Conservation (phyloP, 2,113 vertebrate genomes). For the Ceratotherium simum region DNA sequence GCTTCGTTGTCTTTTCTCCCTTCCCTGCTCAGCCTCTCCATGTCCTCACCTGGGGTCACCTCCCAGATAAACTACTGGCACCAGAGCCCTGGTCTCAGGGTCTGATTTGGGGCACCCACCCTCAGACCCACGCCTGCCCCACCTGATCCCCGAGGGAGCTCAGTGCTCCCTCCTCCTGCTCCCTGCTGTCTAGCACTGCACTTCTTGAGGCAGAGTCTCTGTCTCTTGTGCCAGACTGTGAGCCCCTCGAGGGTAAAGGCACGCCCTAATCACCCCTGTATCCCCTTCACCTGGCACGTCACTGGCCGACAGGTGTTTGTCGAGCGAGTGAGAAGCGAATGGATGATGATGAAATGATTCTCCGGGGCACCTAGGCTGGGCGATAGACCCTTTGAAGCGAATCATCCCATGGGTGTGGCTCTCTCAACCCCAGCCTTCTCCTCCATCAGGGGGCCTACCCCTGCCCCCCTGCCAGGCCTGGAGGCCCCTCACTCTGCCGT, state of each 20-base stretch:
- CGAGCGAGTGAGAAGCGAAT: not conserved
- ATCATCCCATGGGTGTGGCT: not conserved
- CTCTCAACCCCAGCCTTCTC: not conserved
- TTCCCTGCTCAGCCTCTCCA: not conserved
- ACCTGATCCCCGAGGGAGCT: not conserved
- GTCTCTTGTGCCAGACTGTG: not conserved
- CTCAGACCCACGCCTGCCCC: not conserved
- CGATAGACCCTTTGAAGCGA: not conserved
- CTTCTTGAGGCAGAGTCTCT: not conserved
- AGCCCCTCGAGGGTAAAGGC: not conserved
- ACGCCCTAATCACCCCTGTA: not conserved
- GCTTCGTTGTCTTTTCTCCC: accelerated
- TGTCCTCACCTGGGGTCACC: not conserved
- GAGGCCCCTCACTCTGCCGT: not conserved
- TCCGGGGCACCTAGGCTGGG: not conserved
- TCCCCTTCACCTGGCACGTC: not conserved
- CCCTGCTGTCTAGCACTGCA: not conserved
- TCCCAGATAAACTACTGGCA: not conserved
- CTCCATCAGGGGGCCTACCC: accelerated
- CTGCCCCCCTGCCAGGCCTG: not conserved
- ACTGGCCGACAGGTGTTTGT: not conserved
- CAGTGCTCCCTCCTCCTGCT: not conserved
- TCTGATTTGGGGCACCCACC: not conserved
- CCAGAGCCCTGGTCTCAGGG: not conserved
- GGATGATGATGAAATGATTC: not conserved